Conservation (phyloP, 2,797 vertebrate species). For the Pangasius larnaudii region DNA sequence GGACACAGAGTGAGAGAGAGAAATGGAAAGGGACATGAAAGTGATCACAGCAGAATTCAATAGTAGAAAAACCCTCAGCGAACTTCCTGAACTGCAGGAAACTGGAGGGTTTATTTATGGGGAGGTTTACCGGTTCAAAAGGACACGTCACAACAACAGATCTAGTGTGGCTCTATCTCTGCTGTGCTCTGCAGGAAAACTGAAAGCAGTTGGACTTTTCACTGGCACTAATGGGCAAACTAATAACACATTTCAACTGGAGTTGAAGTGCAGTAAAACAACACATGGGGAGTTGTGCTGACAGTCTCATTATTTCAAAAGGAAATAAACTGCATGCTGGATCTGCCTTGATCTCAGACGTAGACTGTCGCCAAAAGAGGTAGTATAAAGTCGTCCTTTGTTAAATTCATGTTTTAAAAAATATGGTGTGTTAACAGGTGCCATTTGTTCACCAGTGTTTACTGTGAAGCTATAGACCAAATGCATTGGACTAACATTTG, state of each 20-base stretch:
- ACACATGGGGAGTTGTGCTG: conserved; percentile 45
- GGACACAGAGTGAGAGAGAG: conserved; percentile 30
- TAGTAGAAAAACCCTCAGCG: background rate
- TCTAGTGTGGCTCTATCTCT: conserved; percentile 49
- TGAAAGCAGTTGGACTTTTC: conserved; percentile 17
- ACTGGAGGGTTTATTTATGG: conserved; percentile 37
- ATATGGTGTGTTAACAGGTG: background rate
- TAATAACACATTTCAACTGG: conserved; percentile 42
- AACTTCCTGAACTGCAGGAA: background rate
- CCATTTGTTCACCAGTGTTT: background rate
- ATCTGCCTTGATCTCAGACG: conserved; percentile 24
- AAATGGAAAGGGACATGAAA: background rate
- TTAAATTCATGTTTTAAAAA: background rate
- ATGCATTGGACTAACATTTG: background rate
- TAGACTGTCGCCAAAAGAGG: conserved; percentile 13
- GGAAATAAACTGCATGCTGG: conserved; percentile 28
- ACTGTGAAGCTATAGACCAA: background rate
- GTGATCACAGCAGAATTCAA: conserved; percentile 16
- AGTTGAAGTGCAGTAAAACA: conserved; percentile 24
- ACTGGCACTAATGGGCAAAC: conserved; percentile 43
- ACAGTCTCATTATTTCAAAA: conserved; percentile 43
- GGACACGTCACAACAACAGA: conserved; percentile 33
- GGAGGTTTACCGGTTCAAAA: conserved; percentile 31
- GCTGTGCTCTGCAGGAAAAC: conserved; percentile 47
- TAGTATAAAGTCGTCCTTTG: conserved; percentile 6